Base-by-base conservation (phyloP, 2,888 invertebrate species). In the Ophraella communa region DNA sequence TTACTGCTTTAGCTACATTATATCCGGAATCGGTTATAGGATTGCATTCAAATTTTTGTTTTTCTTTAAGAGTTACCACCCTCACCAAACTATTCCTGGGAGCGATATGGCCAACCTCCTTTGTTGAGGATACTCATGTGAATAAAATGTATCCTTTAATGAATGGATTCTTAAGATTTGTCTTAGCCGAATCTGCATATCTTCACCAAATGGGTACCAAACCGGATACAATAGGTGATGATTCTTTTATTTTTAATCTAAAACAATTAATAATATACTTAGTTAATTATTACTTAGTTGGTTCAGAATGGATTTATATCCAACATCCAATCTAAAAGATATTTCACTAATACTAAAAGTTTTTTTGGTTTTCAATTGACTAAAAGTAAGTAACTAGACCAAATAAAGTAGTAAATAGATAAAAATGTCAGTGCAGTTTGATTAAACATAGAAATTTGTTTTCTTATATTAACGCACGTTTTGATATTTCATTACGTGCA, bases 21-120 rank as follows among this genome's bases (percentile, higher is more conserved):
- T 92, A 85, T 76, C 90, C 90, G 0, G 81, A 84, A 2, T 85
- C 87, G 49, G 62, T 72, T 1, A 60, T 65, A 51, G 85, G 85
- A 0, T 77, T 81, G 21, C 89, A 89, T 75, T 80, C 87, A 2
- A 94, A 91, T 76, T 83, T 91, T 83, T 87, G 88, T 59, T 61
- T 77, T 3, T 67, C 75, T 0, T 60, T 78, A 7, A 76, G 82
- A 0, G 73, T 80, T 0, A 78, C 77, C 0, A 57, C 73, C 1
- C 21, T 62, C 4, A 8, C 67, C 0, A 71, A 72, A 45, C 23
- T 64, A 2, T 5, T 67, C 0, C 17, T 64, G 8, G 69, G 70
- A 3, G 65, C 60, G 30, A 45, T 71, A 3, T 71, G 63, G 58
- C 73, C 72, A 33, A 20, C 64, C 7, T 51, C 65, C 8, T 85